Percentiles rank a stretch among this genome's conserved stretches.
These are phyloP conservation scores for Drosophila nigrodunni DNA, from an alignment of 1,140 invertebrate genomes.

Conservation along the genomic window DNA sequence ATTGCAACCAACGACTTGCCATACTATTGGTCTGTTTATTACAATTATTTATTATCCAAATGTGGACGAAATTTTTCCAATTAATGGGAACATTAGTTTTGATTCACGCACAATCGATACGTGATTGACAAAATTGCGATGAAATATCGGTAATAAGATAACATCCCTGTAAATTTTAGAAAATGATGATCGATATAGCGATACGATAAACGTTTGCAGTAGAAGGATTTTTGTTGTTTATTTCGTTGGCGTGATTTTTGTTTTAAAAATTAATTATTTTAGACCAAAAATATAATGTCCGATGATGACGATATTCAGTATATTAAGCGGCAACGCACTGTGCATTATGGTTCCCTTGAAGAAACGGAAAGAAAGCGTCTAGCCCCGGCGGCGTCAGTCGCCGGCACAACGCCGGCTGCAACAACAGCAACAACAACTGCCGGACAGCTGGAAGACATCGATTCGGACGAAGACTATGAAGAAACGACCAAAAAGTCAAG, in stretches of 20 bases:
- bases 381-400: slow-evolving; percentile 67
- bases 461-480: slow-evolving; percentile 86
- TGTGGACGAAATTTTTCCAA: no score
- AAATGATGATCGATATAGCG: slow-evolving; percentile 31
- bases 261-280: slow-evolving; percentile 77
- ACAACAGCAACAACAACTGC: slow-evolving; percentile 47
- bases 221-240: slow-evolving; percentile 71
- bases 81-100: not conserved
- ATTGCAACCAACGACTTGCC: no score
- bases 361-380: slow-evolving; percentile 89
- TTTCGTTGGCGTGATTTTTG: slow-evolving; percentile 76
- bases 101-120: not conserved
- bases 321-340: slow-evolving; percentile 90
- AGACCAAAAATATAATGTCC: slow-evolving; percentile 88
- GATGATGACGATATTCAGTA: slow-evolving; percentile 93
- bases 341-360: slow-evolving; percentile 95
- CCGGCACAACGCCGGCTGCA: slow-evolving; percentile 38
- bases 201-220: slow-evolving; percentile 70
- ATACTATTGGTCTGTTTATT: no score
- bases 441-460: slow-evolving; percentile 79
- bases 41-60: no score
- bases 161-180: not conserved
- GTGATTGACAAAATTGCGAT: not conserved
- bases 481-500: slow-evolving; percentile 74
- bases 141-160: not conserved